These are phyloP conservation scores for Calliphora vomitoria DNA, from an alignment of 2,888 invertebrate genomes.

Conservation along the genomic window DNA sequence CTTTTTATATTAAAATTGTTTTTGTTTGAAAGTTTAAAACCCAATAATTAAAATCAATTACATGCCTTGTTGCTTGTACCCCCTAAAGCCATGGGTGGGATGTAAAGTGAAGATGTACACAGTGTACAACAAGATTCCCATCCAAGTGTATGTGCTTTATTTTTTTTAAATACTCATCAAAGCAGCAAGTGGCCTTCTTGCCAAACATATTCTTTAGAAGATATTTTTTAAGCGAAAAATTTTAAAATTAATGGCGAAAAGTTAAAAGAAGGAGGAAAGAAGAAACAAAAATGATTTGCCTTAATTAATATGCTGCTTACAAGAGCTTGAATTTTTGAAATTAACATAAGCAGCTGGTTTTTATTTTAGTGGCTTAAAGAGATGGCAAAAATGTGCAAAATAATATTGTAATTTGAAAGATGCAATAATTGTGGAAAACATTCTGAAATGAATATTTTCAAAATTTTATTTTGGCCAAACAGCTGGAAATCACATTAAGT, in stretches of 20 bases:
- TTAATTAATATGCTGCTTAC: constrained; percentile 61
- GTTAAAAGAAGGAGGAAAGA: neutral
- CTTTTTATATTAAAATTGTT: neutral
- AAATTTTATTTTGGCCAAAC: neutral
- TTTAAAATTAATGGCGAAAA: constrained; percentile 42
- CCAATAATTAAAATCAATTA: constrained; percentile 73
- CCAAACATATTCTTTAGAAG: constrained; percentile 22
- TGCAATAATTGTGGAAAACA: neutral
- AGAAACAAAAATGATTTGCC: constrained; percentile 34
- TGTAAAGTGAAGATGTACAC: constrained; percentile 53
- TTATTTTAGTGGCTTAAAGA: neutral
- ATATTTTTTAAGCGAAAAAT: neutral
- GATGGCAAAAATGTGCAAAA: neutral
- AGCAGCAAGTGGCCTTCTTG: constrained; percentile 45
- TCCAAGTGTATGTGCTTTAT: neutral
- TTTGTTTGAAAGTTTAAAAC: constrained; percentile 11
- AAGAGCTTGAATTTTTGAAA: constrained; percentile 11
- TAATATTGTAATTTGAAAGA: constrained; percentile 6
- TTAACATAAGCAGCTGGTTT: constrained; percentile 48
- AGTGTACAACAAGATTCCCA: constrained; percentile 44
- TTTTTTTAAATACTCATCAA: neutral
- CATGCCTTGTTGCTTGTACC: constrained; percentile 69
- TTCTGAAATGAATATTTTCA: neutral
- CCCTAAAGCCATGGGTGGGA: constrained; percentile 59
- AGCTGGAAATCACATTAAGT: neutral